phyloP scores from a whole-genome alignment of 2,113 vertebrate genomes.

The Pygoscelis antarcticus region DNA sequence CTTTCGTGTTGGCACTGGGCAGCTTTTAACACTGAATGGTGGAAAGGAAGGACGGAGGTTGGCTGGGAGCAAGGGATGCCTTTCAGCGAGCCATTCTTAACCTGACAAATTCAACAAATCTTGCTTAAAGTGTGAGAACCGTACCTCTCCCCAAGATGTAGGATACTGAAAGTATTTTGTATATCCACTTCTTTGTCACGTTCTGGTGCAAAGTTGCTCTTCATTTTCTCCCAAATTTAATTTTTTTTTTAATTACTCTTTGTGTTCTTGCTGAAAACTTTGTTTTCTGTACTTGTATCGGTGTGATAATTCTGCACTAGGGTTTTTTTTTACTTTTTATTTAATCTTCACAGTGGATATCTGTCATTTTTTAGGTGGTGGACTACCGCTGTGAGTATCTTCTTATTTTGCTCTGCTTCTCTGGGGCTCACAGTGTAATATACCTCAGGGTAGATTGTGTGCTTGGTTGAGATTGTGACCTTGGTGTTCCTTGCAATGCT shows the following conservation, averaged over 20 bases:
- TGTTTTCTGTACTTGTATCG: background rate
- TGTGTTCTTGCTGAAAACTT: background rate
- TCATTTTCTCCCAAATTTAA: rapidly evolving
- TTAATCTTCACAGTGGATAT: background rate
- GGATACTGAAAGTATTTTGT: background rate
- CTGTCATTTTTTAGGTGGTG: background rate
- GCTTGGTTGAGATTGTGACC: background rate
- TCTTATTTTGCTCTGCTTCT: background rate
- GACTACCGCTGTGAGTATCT: background rate
- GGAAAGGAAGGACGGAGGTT: background rate
- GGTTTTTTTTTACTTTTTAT: no score
- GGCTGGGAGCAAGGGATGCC: background rate
- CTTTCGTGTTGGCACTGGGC: background rate
- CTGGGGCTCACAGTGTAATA: background rate
- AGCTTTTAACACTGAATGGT: background rate
- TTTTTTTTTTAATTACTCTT: background rate
- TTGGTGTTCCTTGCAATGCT: background rate
- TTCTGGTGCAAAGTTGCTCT: background rate
- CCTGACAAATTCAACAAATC: background rate
- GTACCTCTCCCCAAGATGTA: background rate
- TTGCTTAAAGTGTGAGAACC: background rate
- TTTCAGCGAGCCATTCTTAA: background rate
- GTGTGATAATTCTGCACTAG: background rate
- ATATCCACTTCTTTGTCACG: background rate
- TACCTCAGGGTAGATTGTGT: background rate